Base-by-base conservation (phyloP, 2,113 vertebrate genomes). In the Colius striatus region DNA sequence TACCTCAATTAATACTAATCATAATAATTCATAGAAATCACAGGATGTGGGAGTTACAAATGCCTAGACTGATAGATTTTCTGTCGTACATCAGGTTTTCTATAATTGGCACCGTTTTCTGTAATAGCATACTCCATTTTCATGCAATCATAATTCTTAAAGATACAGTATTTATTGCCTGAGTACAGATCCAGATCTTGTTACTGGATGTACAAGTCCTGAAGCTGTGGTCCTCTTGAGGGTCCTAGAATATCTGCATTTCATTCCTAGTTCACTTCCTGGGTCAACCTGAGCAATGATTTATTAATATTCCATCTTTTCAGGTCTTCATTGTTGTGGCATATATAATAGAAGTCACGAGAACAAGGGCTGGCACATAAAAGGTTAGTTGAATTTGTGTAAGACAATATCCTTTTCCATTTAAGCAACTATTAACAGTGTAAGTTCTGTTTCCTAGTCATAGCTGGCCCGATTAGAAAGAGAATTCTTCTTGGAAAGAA, bases 1-100 rank as follows among this genome's bases (percentile, higher is more conserved):
- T 94, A 84, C 53, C 58, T 94, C 67, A 83, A 72, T 89, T 92
- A 93, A 84, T 87, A 26, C 76, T 92, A 87, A 94, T 92, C 41
- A 54, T 92, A 48, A 51, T 85, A 81, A 95, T 89, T 84, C 51
- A 58, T 78, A 61, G 78, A 67, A 84, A 77, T 89, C 76, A 61
- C 60, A 77, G 48, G 72, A 92, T 60, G 21, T 67, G 55, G 72
- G 51, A 86, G 73, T 48, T 95, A 65, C 21, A 88, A 92, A 72
- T 74, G 65, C 43, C 51, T 85, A 70, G 73, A 71, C 41, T 36
- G 41, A 84, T 54, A 72, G 81, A 61, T 80, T 93, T 90, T 93
- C 65, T 55, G 45, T 82, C 55, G 60, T 60, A 54, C 25, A 79
- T 13, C 9, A 68, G 48, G 32, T 87, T 94, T 92, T 60, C 57